phyloP scores from a whole-genome alignment of 2,888 invertebrate species.

The Lumbricus terrestris region DNA sequence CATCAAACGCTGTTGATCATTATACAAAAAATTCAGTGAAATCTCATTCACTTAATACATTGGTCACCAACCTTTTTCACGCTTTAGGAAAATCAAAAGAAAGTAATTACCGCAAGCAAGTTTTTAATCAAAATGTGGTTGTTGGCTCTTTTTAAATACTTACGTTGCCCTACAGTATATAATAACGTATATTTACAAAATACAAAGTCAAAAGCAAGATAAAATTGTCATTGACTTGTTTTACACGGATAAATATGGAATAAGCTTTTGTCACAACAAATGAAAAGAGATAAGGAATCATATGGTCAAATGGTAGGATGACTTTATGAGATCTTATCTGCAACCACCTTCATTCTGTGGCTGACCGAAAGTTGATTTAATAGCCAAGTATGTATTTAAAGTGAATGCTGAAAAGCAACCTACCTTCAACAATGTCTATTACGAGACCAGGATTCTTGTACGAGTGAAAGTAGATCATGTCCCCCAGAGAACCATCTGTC shows the following conservation, averaged over 20 bases:
- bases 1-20: not conserved
- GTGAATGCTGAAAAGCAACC: too few species aligned
- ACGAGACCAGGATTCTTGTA: conserved; percentile 87
- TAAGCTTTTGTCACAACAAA: not conserved
- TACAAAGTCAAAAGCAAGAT: not conserved
- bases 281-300: not conserved
- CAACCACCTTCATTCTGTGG: not conserved
- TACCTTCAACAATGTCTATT: conserved; percentile 84
- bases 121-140: too few species aligned
- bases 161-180: too few species aligned
- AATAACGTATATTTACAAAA: too few species aligned
- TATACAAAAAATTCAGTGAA: not conserved
- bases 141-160: too few species aligned
- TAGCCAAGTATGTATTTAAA: not conserved
- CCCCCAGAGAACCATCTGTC: conserved; percentile 92
- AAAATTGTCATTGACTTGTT: not conserved
- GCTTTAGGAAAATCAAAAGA: too few species aligned
- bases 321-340: too few species aligned
- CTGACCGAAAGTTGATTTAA: not conserved
- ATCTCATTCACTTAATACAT: too few species aligned
- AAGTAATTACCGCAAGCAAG: too few species aligned
- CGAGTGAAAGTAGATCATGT: conserved; percentile 99
- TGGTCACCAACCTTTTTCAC: too few species aligned
- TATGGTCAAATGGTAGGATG: not conserved
- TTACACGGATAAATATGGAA: not conserved